Evolutionary conservation across 2,888 invertebrate species (phyloP).

Genomic region (Rhyacophila evoluta): DNA sequence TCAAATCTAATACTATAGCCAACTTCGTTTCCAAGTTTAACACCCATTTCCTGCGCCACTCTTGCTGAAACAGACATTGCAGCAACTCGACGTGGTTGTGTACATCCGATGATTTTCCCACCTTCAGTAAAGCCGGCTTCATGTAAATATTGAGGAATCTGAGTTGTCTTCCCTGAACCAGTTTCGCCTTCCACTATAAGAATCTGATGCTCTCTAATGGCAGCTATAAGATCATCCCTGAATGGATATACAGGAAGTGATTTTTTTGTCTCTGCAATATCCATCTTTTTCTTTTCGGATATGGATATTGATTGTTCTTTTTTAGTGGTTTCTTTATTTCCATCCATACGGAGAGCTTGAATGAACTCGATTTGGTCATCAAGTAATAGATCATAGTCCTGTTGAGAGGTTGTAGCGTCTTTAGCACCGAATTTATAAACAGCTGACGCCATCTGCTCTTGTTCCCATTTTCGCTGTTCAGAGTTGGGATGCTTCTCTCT

Average conservation of each 20-base stretch:
- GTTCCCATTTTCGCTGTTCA: constrained; percentile 96
- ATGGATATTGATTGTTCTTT: constrained; percentile 75
- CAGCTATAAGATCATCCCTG: constrained; percentile 86
- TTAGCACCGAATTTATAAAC: constrained; percentile 94
- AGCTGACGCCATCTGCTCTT: constrained; percentile 94
- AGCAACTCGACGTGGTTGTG: constrained; percentile 96
- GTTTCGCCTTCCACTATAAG: constrained; percentile 98
- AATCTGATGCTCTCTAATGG: constrained; percentile 90
- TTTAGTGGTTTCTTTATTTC: constrained; percentile 66
- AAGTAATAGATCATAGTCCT: constrained; percentile 92
- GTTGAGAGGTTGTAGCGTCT: constrained; percentile 75
- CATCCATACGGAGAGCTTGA: constrained; percentile 86
- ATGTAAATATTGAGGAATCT: constrained; percentile 97
- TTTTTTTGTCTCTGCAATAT: constrained; percentile 91
- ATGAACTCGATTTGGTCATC: constrained; percentile 99
- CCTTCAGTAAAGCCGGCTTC: constrained; percentile 91
- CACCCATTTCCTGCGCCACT: constrained; percentile 97
- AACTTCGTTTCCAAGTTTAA: constrained; percentile 94
- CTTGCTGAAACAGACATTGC: constrained; percentile 99
- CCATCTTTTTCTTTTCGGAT: constrained; percentile 78
- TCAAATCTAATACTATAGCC: constrained; percentile 96
- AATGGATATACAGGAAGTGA: constrained; percentile 96
- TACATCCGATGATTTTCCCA: constrained; percentile 94
- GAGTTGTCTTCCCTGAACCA: constrained; percentile 98
- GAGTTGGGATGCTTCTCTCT: constrained; percentile 86